Conservation (phyloP, 2,797 vertebrate species). For the Artibeus lituratus region DNA sequence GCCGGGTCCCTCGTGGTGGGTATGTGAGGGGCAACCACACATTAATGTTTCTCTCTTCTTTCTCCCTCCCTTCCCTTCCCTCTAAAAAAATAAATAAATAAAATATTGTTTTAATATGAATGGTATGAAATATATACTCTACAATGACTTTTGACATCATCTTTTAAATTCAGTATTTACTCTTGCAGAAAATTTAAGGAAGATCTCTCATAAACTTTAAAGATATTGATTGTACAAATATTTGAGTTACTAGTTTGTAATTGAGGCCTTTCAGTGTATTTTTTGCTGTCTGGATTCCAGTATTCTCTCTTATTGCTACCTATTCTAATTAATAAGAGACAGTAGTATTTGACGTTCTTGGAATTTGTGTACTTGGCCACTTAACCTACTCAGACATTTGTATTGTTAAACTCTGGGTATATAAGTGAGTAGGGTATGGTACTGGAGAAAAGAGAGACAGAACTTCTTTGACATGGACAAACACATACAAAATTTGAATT, state of each 20-base stretch:
- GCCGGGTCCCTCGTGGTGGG: too few species aligned
- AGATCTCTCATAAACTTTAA: neutral
- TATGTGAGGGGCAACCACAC: too few species aligned
- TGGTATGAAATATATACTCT: neutral
- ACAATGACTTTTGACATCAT: neutral
- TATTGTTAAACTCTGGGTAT: neutral
- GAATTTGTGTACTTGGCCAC: neutral
- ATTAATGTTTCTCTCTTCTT: too few species aligned
- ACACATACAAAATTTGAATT: constrained; percentile 1
- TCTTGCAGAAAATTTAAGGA: neutral
- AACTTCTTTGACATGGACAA: neutral
- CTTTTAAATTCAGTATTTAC: constrained; percentile 12
- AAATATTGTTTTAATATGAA: neutral
- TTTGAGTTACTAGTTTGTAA: neutral
- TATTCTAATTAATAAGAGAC: neutral
- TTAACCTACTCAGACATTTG: neutral
- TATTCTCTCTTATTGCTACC: neutral
- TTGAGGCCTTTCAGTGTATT: neutral
- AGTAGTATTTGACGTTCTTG: neutral
- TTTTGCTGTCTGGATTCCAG: neutral
- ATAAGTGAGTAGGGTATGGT: neutral
- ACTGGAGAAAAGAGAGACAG: neutral
- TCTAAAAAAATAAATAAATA: too few species aligned
- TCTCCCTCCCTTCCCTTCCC: too few species aligned
- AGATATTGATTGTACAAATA: neutral